phyloP scores from a whole-genome alignment of 2,888 invertebrate genomes.

The Clanis bilineata region DNA sequence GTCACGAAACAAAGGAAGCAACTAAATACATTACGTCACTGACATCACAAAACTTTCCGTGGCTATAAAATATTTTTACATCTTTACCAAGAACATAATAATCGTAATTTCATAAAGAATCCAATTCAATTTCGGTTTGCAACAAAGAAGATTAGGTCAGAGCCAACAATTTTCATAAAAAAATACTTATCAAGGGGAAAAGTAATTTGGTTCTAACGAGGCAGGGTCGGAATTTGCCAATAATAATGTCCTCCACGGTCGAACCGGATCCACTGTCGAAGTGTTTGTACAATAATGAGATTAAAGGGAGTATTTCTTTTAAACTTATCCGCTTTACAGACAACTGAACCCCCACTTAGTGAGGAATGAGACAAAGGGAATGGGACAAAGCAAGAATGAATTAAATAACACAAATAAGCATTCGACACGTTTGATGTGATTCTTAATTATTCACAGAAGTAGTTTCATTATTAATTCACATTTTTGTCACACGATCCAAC shows the following conservation, averaged over 20 bases:
- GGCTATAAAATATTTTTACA: background rate
- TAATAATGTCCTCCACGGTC: constrained; percentile 43
- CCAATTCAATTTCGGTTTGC: constrained; percentile 38
- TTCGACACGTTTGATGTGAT: constrained; percentile 51
- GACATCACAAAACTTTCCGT: background rate
- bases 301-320: constrained; percentile 55
- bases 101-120: constrained; percentile 38
- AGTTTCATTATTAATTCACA: background rate
- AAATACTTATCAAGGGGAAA: constrained; percentile 39
- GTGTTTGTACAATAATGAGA: constrained; percentile 55
- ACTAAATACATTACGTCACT: background rate
- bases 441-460: constrained; percentile 38
- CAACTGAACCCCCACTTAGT: constrained; percentile 41
- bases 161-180: constrained; percentile 37
- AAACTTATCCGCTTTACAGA: constrained; percentile 54
- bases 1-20: too few species aligned
- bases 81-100: background rate
- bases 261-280: constrained; percentile 37
- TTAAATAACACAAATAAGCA: constrained; percentile 62
- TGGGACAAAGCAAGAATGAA: constrained; percentile 55
- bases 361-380: constrained; percentile 52
- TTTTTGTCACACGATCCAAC: background rate
- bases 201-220: constrained; percentile 40
- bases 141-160: constrained; percentile 31
- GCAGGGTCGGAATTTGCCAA: constrained; percentile 32